phyloP scores from a whole-genome alignment of 2,888 invertebrate species.

The Harpagoxenus sublaevis region DNA sequence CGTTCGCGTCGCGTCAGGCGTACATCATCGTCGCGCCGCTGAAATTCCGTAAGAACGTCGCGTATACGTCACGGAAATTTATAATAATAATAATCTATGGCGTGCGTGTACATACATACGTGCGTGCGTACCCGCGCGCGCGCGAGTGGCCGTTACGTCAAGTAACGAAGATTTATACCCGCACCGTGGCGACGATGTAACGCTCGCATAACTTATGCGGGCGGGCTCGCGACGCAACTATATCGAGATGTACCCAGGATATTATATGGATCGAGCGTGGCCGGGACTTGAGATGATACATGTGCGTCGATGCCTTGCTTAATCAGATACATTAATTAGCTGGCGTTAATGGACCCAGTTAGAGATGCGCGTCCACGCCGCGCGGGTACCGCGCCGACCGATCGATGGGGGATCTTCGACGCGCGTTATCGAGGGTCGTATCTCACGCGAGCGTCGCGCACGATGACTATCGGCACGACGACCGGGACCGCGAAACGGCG shows the following conservation, averaged over 20 bases:
- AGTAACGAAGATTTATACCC: constrained; percentile 49
- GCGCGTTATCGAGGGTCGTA: constrained; percentile 30
- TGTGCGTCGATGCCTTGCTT: constrained; percentile 68
- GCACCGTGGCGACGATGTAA: constrained; percentile 48
- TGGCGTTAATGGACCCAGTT: constrained; percentile 65
- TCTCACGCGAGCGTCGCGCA: not conserved
- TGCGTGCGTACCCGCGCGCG: not conserved
- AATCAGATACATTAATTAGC: constrained; percentile 73
- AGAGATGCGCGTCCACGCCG: constrained; percentile 33
- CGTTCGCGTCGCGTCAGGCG: not conserved
- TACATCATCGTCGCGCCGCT: constrained; percentile 8
- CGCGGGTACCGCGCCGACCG: not conserved
- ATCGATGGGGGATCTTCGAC: constrained; percentile 37
- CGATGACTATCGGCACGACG: not conserved
- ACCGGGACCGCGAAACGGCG: not conserved
- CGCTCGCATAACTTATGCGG: constrained; percentile 27
- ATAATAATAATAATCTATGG: constrained; percentile 54
- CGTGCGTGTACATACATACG: constrained; percentile 20
- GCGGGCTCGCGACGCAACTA: constrained; percentile 17
- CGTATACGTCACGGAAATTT: constrained; percentile 26
- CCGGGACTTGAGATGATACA: constrained; percentile 70
- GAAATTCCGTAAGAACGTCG: constrained; percentile 52
- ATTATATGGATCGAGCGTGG: constrained; percentile 60
- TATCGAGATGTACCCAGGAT: constrained; percentile 49
- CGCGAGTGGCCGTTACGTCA: constrained; percentile 50